These are phyloP conservation scores for Apodemus speciosus DNA, from an alignment of 2,113 vertebrate genomes.

Conservation along the genomic window DNA sequence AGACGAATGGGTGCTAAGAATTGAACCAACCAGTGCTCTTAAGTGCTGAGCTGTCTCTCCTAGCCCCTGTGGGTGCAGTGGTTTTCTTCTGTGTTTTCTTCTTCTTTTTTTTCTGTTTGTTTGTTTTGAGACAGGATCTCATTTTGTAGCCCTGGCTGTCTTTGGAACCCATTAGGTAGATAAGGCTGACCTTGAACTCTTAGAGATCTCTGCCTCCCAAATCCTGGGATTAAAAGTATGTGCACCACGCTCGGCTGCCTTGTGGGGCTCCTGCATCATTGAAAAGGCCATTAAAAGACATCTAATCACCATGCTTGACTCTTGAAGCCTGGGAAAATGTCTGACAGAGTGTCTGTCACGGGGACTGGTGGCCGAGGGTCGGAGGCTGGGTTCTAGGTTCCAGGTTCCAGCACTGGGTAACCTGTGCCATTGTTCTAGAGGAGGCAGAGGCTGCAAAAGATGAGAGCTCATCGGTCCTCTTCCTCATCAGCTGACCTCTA, in stretches of 20 bases:
- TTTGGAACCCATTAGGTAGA: not conserved
- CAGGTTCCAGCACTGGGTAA: not conserved
- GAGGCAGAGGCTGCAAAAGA: too few species aligned
- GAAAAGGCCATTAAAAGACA: not conserved
- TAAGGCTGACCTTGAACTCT: not conserved
- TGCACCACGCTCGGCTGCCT: too few species aligned
- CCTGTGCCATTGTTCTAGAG: not conserved
- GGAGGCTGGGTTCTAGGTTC: not conserved
- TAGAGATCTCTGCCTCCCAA: not conserved
- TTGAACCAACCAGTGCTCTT: too few species aligned
- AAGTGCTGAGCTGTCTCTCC: too few species aligned
- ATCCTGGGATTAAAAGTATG: not conserved
- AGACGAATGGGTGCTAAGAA: too few species aligned
- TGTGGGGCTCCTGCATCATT: not conserved
- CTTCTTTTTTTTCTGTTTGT: not conserved
- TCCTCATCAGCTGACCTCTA: too few species aligned
- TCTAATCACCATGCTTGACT: conserved; percentile 35
- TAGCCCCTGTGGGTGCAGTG: not conserved
- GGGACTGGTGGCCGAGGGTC: not conserved
- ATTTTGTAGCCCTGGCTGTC: not conserved
- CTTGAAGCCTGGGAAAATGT: not conserved
- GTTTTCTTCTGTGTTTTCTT: not conserved
- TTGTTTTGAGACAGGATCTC: not conserved
- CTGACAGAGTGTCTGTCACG: not conserved
- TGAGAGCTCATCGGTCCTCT: not conserved